phyloP scores from a whole-genome alignment of 2,888 invertebrate species.

The Drosophila dives region DNA sequence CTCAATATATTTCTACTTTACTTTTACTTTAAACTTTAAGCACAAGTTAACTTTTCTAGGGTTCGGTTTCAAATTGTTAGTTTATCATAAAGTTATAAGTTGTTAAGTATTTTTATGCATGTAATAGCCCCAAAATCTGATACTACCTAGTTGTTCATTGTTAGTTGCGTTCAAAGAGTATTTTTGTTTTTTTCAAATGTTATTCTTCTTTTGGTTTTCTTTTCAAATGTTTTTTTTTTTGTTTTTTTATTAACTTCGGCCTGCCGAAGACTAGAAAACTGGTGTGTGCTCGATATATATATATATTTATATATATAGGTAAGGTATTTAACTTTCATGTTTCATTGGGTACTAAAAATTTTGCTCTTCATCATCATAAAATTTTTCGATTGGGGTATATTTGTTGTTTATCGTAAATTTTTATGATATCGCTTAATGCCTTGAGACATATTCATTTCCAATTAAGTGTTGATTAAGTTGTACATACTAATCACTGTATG shows the following conservation, averaged over 20 bases:
- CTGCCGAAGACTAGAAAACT: slow-evolving; percentile 46
- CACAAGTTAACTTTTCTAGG: slow-evolving; percentile 43
- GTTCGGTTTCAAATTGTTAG: slow-evolving; percentile 17
- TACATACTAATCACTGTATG: slow-evolving; percentile 19
- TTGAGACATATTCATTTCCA: slow-evolving; percentile 25
- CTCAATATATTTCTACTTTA: slow-evolving; percentile 4
- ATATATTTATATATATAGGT: slow-evolving; percentile 17
- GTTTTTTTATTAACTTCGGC: slow-evolving; percentile 38
- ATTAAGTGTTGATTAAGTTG: slow-evolving; percentile 24
- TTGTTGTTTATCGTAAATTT: slow-evolving; percentile 35
- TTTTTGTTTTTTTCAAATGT: slow-evolving; percentile 9
- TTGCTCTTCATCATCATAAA: neutral
- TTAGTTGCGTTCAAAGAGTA: slow-evolving; percentile 50
- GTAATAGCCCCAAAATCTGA: slow-evolving; percentile 28
- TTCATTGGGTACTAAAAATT: slow-evolving; percentile 32
- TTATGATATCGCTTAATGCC: slow-evolving; percentile 40
- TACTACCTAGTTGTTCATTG: slow-evolving; percentile 35
- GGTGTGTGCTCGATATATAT: slow-evolving; percentile 32
- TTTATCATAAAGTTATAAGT: slow-evolving; percentile 49
- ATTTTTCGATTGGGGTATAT: slow-evolving; percentile 11
- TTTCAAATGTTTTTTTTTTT: neutral
- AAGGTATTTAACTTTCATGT: slow-evolving; percentile 34
- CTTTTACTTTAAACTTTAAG: slow-evolving; percentile 34
- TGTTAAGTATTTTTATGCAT: slow-evolving; percentile 37
- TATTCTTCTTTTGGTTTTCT: slow-evolving; percentile 10